A percentile compares a stretch with the other conserved stretches of the same genome.
Evolutionary conservation across 2,888 invertebrate species (phyloP).

Genomic region (Habroteleia sp.): DNA sequence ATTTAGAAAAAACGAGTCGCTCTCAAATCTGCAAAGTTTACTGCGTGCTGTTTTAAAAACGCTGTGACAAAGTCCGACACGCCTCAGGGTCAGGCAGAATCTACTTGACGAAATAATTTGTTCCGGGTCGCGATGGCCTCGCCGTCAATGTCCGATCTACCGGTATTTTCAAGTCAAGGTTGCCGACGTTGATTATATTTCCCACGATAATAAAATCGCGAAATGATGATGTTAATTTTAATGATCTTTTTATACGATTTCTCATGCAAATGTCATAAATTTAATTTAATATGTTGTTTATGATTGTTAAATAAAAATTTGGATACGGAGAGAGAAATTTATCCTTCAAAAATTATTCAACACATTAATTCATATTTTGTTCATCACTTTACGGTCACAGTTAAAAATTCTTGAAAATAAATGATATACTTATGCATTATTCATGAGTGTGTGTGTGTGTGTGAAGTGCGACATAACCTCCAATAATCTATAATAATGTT

Average conservation of each 20-base stretch:
- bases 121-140: constrained; percentile 56
- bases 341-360: too few relatives aligned
- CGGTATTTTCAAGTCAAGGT: constrained; percentile 56
- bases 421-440: too few relatives aligned
- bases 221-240: constrained; percentile 38
- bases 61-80: constrained; percentile 44
- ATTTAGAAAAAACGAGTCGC: constrained; percentile 10
- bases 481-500: too few relatives aligned
- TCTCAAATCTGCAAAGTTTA: constrained; percentile 33
- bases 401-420: too few relatives aligned
- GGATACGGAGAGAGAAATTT: too few relatives aligned
- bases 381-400: too few relatives aligned
- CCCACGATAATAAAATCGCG: constrained; percentile 49
- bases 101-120: constrained; percentile 61
- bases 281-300: constrained; percentile 4
- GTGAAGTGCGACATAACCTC: too few relatives aligned
- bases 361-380: too few relatives aligned
- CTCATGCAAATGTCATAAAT: constrained; percentile 8
- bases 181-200: constrained; percentile 40
- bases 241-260: constrained; percentile 17
- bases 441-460: too few relatives aligned
- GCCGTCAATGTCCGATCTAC: constrained; percentile 52
- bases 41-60: constrained; percentile 43
- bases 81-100: constrained; percentile 55
- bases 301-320: too few relatives aligned